Conservation (phyloP, 2,888 invertebrate species). For the Gymnocheta viridis region DNA sequence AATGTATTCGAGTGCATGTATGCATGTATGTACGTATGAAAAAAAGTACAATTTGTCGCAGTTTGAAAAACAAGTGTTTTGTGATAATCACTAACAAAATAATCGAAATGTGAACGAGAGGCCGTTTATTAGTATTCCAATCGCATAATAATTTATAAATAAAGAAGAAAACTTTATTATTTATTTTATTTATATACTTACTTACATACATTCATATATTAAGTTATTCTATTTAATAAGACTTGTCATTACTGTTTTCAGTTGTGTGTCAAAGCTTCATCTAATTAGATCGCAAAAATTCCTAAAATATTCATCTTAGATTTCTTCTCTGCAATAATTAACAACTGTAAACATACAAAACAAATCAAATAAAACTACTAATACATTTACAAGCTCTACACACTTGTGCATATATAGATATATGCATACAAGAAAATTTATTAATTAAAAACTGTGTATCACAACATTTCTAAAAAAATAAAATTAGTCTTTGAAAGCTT, state of each 20-base stretch:
- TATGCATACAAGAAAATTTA: background rate
- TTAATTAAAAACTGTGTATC: background rate
- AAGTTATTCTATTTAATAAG: background rate
- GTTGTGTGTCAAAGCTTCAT: conserved; percentile 75
- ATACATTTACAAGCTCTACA: background rate
- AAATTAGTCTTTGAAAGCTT: background rate
- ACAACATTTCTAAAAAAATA: background rate
- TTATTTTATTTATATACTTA: conserved; percentile 1
- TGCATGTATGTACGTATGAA: background rate
- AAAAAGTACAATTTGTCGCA: conserved; percentile 77
- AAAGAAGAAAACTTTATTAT: conserved; percentile 9
- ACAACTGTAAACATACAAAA: background rate
- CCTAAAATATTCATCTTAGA: background rate
- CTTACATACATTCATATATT: background rate
- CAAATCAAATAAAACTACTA: conserved; percentile 10
- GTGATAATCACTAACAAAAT: conserved; percentile 80
- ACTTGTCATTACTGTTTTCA: conserved; percentile 56
- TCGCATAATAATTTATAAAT: conserved; percentile 34
- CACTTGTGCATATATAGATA: too few relatives aligned
- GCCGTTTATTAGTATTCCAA: conserved; percentile 40
- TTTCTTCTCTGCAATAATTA: background rate
- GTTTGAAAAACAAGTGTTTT: conserved; percentile 82
- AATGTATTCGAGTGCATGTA: background rate
- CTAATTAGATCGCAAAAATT: conserved; percentile 73
- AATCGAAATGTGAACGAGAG: conserved; percentile 31